These are phyloP conservation scores for Lucinisca nassula DNA, from an alignment of 2,888 invertebrate species.

Conservation along the genomic window DNA sequence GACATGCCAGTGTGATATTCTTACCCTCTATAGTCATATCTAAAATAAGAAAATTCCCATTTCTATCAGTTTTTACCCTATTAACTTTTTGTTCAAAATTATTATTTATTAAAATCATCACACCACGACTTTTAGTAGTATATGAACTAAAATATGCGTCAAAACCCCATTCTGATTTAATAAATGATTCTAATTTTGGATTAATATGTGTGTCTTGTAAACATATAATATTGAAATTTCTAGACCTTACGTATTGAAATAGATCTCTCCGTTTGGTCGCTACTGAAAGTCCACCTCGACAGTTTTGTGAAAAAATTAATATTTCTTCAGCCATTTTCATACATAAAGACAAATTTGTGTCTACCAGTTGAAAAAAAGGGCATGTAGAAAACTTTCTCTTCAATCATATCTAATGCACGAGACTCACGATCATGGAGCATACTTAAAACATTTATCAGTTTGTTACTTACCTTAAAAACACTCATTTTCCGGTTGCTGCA, in stretches of 20 bases:
- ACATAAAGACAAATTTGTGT: too few relatives aligned
- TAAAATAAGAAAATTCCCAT: not conserved
- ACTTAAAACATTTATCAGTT: too few relatives aligned
- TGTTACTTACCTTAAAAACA: too few relatives aligned
- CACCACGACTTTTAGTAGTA: not conserved
- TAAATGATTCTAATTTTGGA: not conserved
- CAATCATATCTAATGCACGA: too few relatives aligned
- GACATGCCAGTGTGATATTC: not conserved
- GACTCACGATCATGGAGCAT: too few relatives aligned
- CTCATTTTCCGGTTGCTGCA: too few relatives aligned
- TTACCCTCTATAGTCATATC: not conserved
- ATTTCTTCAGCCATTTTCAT: not conserved
- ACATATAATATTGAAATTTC: not conserved
- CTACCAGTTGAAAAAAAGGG: too few relatives aligned
- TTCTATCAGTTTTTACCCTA: not conserved
- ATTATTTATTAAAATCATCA: not conserved
- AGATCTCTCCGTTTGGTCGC: not conserved
- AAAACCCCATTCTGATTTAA: not conserved
- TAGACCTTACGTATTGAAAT: not conserved
- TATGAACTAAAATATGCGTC: not conserved
- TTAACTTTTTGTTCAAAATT: not conserved
- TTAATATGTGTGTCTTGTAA: not conserved
- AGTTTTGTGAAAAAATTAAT: not conserved
- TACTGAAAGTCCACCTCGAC: not conserved
- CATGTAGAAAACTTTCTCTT: too few relatives aligned